Base-by-base conservation (phyloP, 2,888 invertebrate genomes). In the Ryuthela nishihirai region DNA sequence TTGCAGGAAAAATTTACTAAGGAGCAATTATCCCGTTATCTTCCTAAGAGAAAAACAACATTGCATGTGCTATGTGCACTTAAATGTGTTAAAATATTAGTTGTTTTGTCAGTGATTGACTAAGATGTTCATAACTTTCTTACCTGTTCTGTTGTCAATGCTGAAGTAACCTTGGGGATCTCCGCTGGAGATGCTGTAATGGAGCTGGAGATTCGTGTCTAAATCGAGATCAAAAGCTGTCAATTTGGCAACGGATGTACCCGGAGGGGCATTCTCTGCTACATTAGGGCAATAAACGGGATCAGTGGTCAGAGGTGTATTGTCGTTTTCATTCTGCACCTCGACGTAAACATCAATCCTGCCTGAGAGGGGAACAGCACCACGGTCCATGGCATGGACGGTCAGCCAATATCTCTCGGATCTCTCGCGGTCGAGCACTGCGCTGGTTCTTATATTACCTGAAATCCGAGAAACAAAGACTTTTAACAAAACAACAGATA, bases 311-410 rank as follows among this genome's bases (percentile, higher is more conserved):
- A 93, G 80, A 48, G 98, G 98, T 38, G 85, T 85, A 80, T 95
- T 91, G 79, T 99, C 98, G 78, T 98, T 98, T 71, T 75, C 88
- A 77, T 98, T 93, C 67, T 84, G 78, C 65, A 98, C 87, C 72
- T 87, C 84, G 44, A 90, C 80, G 73, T 84, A 89, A 40, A 91
- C 83, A 81, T 93, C 88, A 12, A 91, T 81, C 71, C 88, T 86
- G 34, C 89, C 82, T 72, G 84, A 85, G 12, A 88, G 79, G 2
- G 93, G 91, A 23, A 91, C 88, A 17, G 89, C 85, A 0, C 89
- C 94, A 68, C 87, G 85, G 78, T 97, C 97, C 72, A 90, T 87
- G 4, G 95, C 95, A 74, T 87, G 87, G 49, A 95, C 83, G 7
- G 92, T 93, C 64, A 98, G 77, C 98, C 98, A 98, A 77, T 93